phyloP scores from a whole-genome alignment of 1,140 invertebrate species.

The Pseudomyrmex concolor region DNA sequence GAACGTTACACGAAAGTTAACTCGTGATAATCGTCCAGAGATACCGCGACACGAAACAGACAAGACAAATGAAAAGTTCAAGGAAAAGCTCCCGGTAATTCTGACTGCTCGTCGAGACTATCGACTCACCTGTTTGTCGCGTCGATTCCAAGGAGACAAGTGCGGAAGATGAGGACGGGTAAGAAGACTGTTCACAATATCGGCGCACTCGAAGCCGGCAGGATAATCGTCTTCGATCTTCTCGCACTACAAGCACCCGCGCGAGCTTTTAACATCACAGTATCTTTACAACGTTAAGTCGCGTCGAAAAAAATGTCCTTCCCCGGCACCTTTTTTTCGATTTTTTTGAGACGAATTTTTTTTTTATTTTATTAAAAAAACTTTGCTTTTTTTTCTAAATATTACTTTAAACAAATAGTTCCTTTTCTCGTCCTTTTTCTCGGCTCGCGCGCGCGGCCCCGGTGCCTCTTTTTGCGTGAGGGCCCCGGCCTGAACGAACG shows the following conservation, averaged over 20 bases:
- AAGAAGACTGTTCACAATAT: constrained; percentile 69
- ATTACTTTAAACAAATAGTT: constrained; percentile 21
- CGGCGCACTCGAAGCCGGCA: constrained; percentile 65
- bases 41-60: background rate
- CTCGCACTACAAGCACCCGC: constrained; percentile 65
- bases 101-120: background rate
- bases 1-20: background rate
- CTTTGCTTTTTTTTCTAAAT: constrained; percentile 42
- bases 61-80: background rate
- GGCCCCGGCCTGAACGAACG: constrained; percentile 71
- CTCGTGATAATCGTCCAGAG: background rate
- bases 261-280: constrained; percentile 58
- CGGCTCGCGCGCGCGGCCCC: constrained; percentile 72
- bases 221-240: constrained; percentile 60
- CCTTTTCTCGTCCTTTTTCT: constrained; percentile 51
- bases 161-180: constrained; percentile 63
- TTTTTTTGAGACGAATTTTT: constrained; percentile 15
- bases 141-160: constrained; percentile 62
- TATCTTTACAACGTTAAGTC: constrained; percentile 30
- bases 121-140: constrained; percentile 70
- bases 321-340: constrained; percentile 36
- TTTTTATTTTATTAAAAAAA: constrained; percentile 35
- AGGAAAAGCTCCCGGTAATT: background rate
- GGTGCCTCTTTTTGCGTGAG: constrained; percentile 72
- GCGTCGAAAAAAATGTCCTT: constrained; percentile 36